A percentile compares a stretch with the other conserved stretches of the same genome.
Evolutionary conservation across 2,888 invertebrate genomes (phyloP).

Genomic region (Hemaris fuciformis): DNA sequence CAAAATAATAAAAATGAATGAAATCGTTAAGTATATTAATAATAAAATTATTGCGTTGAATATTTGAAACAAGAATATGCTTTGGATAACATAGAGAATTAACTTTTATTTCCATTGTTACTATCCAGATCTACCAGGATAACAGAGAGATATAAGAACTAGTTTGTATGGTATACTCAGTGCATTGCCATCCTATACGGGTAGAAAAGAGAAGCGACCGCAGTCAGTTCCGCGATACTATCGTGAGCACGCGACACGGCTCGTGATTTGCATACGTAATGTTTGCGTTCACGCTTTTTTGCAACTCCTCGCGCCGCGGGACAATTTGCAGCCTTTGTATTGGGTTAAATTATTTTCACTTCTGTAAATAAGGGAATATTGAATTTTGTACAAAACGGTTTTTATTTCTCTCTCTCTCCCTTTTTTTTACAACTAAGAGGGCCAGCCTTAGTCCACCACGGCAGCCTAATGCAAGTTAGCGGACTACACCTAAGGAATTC

Average conservation of each 20-base stretch:
- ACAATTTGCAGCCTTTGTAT: conserved; percentile 28
- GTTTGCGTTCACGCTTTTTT: conserved; percentile 54
- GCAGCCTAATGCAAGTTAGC: too few species aligned
- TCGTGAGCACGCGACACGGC: conserved; percentile 48
- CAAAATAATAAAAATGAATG: too few species aligned
- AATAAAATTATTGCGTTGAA: too few species aligned
- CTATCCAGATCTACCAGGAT: too few species aligned
- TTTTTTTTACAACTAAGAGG: background rate
- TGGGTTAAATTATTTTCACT: background rate
- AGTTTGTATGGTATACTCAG: background rate
- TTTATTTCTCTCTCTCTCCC: too few species aligned
- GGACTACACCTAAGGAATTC: too few species aligned
- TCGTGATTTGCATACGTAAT: conserved; percentile 66
- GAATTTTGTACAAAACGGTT: conserved; percentile 30
- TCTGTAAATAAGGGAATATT: background rate
- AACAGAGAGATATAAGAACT: too few species aligned
- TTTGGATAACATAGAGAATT: too few species aligned
- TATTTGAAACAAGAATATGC: too few species aligned
- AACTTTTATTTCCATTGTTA: too few species aligned
- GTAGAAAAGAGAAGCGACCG: background rate
- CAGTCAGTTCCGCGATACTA: conserved; percentile 31
- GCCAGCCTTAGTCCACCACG: too few species aligned
- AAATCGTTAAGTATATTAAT: too few species aligned
- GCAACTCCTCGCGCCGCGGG: conserved; percentile 35
- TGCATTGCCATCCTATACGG: background rate